Evolutionary conservation across 1,140 invertebrate genomes (phyloP).

Genomic region (Pseudomyrmex dendroicus): DNA sequence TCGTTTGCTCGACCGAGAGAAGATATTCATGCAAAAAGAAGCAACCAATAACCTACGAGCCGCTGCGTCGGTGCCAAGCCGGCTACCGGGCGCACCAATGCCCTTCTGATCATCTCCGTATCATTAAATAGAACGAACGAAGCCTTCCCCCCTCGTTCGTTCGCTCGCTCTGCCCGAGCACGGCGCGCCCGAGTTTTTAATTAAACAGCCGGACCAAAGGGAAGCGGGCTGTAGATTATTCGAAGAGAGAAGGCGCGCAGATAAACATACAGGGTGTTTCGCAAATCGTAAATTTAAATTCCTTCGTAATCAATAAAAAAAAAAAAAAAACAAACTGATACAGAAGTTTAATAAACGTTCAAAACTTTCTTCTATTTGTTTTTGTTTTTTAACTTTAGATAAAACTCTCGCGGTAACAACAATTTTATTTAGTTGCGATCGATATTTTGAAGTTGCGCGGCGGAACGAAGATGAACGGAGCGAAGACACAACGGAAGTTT

Average conservation of each 20-base stretch:
- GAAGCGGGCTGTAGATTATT: background rate
- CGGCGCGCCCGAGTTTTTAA: slow-evolving; percentile 59
- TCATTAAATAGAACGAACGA: slow-evolving; percentile 29
- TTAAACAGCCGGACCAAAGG: slow-evolving; percentile 50
- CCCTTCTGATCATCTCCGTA: slow-evolving; percentile 35
- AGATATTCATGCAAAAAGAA: slow-evolving; percentile 26
- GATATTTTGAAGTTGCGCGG: background rate
- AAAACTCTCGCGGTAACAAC: too few species aligned
- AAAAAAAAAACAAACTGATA: too few species aligned
- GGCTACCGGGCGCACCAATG: background rate
- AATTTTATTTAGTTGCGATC: too few species aligned
- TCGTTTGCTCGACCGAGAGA: background rate
- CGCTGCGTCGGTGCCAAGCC: background rate
- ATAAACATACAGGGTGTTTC: slow-evolving; percentile 9
- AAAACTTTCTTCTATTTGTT: too few species aligned
- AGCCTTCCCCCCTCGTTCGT: too few species aligned
- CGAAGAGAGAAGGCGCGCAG: background rate
- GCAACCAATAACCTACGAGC: slow-evolving; percentile 9
- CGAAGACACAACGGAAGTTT: too few species aligned
- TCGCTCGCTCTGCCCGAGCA: background rate
- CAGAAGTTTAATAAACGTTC: too few species aligned
- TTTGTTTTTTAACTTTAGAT: too few species aligned
- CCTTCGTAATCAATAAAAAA: too few species aligned
- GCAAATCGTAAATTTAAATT: background rate
- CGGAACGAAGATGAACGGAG: background rate